A percentile compares a stretch with the other conserved stretches of the same genome.
Conservation (phyloP, 2,888 invertebrate species). For the Disparrhopalites patrizii region DNA sequence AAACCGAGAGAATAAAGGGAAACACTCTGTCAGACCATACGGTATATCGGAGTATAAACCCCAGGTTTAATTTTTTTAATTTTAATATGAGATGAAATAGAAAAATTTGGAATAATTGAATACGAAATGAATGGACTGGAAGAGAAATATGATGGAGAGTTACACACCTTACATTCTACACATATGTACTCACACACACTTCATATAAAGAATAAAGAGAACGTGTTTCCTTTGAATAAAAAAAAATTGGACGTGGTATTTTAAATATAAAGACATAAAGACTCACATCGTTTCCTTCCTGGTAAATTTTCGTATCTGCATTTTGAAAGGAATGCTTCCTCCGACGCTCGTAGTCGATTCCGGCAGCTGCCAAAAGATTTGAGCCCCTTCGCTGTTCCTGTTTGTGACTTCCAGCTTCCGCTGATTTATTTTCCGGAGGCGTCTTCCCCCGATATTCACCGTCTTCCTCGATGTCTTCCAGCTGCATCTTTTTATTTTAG, state of each 20-base stretch:
- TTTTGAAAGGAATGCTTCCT: slow-evolving; percentile 39
- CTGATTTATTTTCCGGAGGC: not conserved
- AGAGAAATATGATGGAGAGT: too few species aligned
- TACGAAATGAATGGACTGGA: too few species aligned
- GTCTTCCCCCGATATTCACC: slow-evolving; percentile 13
- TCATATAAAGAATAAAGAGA: not conserved
- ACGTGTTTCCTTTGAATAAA: too few species aligned
- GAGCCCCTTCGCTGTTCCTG: slow-evolving; percentile 23
- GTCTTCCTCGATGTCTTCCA: slow-evolving; percentile 29
- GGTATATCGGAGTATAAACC: too few species aligned
- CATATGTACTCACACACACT: too few species aligned
- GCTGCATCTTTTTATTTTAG: slow-evolving; percentile 15
- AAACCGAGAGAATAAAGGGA: too few species aligned
- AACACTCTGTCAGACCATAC: too few species aligned
- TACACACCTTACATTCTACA: too few species aligned
- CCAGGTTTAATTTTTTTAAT: too few species aligned
- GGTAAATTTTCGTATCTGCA: slow-evolving; percentile 38
- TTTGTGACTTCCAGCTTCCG: not conserved
- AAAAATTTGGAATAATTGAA: too few species aligned
- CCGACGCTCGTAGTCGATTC: slow-evolving; percentile 45
- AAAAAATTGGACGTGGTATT: not conserved
- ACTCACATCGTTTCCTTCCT: slow-evolving; percentile 45
- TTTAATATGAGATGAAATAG: too few species aligned
- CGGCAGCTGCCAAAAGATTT: slow-evolving; percentile 43
- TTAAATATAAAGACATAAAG: not conserved